These are phyloP conservation scores for Actinostola sp. DNA, from an alignment of 92 coral and sea anemone species.

Conservation along the genomic window DNA sequence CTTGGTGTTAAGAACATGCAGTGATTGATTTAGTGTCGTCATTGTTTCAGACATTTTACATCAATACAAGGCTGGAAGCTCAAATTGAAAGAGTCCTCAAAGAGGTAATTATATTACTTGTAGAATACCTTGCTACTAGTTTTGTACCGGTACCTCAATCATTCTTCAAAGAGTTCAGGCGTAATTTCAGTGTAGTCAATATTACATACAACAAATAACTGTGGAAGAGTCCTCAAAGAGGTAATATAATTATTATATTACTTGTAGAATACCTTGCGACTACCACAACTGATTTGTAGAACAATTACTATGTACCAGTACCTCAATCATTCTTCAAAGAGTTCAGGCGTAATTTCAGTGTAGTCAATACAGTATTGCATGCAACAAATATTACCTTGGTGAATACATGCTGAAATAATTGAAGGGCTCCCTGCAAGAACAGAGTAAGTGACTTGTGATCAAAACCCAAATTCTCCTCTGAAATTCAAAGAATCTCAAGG, in stretches of 20 bases:
- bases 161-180: background rate
- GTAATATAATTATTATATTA: constrained; percentile 30
- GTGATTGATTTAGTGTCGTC: background rate
- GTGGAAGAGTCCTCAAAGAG: constrained; percentile 60
- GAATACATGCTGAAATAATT: no score
- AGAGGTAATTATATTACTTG: constrained; percentile 36
- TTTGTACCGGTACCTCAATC: background rate
- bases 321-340: background rate
- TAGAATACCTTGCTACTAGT: background rate
- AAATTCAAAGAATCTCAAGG: no score
- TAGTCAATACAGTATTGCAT: constrained; percentile 6
- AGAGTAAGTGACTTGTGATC: no score
- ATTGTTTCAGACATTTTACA: constrained; percentile 52
- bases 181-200: no score
- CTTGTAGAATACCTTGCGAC: background rate
- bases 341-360: no score
- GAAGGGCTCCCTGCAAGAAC: no score
- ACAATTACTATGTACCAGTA: background rate
- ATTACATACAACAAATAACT: constrained; percentile 51
- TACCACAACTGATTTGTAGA: no score
- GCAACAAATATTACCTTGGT: no score
- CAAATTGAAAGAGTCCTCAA: constrained; percentile 59
- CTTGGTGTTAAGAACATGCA: background rate
- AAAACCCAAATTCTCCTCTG: no score
- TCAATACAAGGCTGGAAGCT: constrained; percentile 55